Evolutionary conservation across 92 coral and sea anemone species (phyloP).

Genomic region (Plumapathes pennacea): DNA sequence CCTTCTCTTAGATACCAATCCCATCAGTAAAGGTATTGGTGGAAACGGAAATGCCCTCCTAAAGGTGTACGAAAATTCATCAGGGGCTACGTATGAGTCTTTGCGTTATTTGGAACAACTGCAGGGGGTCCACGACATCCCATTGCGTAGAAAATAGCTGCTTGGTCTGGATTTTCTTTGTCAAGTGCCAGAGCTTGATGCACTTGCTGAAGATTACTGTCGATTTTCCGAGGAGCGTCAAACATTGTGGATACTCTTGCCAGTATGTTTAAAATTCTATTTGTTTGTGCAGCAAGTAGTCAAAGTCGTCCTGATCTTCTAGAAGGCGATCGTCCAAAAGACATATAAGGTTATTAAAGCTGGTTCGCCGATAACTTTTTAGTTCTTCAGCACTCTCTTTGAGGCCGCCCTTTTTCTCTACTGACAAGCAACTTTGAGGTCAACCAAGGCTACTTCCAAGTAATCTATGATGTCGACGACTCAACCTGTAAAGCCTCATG

Average conservation of each 20-base stretch:
- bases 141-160: slow-evolving; percentile 7
- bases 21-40: slow-evolving; percentile 8
- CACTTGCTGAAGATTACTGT: slow-evolving; percentile 12
- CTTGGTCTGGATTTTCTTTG: slow-evolving; percentile 13
- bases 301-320: slow-evolving; percentile 51
- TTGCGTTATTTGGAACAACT: too few species aligned
- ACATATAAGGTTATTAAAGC: slow-evolving; percentile 16
- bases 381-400: slow-evolving; percentile 22
- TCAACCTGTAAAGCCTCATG: too few species aligned
- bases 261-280: slow-evolving; percentile 50
- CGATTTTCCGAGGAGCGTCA: slow-evolving; percentile 24
- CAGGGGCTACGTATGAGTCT: too few species aligned
- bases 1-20: slow-evolving; percentile 21
- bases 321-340: slow-evolving; percentile 32
- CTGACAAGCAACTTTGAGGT: too few species aligned
- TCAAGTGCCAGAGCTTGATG: slow-evolving; percentile 28
- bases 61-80: too few species aligned
- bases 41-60: slow-evolving; percentile 32
- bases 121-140: slow-evolving; percentile 35
- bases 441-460: slow-evolving; percentile 3
- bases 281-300: slow-evolving; percentile 39
- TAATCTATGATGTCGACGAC: not conserved
- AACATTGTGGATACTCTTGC: slow-evolving; percentile 46
- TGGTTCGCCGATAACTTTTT: slow-evolving; percentile 12
- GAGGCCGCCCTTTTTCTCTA: slow-evolving; percentile 38